Percentiles rank a stretch among this genome's conserved stretches.
Conservation (phyloP, 2,113 vertebrate genomes). For the Brienomyrus brachyistius region DNA sequence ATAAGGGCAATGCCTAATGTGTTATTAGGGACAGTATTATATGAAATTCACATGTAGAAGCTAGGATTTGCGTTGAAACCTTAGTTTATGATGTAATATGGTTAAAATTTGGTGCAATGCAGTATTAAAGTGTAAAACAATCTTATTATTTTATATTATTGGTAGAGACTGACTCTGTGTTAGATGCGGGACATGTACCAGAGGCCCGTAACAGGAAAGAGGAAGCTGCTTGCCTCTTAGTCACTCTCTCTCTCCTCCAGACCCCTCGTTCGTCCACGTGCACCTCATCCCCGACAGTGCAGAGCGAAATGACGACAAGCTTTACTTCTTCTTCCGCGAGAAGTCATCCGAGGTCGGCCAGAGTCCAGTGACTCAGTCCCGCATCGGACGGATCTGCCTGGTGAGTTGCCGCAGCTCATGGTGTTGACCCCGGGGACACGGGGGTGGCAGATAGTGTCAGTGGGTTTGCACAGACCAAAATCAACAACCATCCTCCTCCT, state of each 20-base stretch:
- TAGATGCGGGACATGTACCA: neutral
- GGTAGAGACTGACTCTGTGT: neutral
- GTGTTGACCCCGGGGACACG: neutral
- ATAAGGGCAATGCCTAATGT: neutral
- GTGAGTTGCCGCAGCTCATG: conserved; percentile 54
- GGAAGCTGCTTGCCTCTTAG: conserved; percentile 12
- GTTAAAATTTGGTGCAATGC: neutral
- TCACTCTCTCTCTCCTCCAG: conserved; percentile 48
- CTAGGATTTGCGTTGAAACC: neutral
- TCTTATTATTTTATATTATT: neutral
- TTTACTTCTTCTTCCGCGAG: conserved; percentile 98
- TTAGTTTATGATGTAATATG: neutral
- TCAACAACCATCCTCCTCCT: neutral
- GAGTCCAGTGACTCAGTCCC: conserved; percentile 83
- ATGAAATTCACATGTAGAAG: neutral
- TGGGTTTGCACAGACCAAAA: neutral
- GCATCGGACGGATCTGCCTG: conserved; percentile 93
- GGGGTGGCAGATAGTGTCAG: neutral
- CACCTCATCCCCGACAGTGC: conserved; percentile 94
- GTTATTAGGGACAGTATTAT: neutral
- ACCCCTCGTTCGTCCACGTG: conserved; percentile 83
- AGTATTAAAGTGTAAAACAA: neutral
- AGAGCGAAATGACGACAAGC: conserved; percentile 91
- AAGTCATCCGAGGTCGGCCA: conserved; percentile 84
- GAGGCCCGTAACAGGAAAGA: conserved; percentile 11